Percentiles rank a stretch among this genome's conserved stretches.
These are phyloP conservation scores for Eugnorisma glareosa DNA, from an alignment of 2,888 invertebrate genomes.

Conservation along the genomic window DNA sequence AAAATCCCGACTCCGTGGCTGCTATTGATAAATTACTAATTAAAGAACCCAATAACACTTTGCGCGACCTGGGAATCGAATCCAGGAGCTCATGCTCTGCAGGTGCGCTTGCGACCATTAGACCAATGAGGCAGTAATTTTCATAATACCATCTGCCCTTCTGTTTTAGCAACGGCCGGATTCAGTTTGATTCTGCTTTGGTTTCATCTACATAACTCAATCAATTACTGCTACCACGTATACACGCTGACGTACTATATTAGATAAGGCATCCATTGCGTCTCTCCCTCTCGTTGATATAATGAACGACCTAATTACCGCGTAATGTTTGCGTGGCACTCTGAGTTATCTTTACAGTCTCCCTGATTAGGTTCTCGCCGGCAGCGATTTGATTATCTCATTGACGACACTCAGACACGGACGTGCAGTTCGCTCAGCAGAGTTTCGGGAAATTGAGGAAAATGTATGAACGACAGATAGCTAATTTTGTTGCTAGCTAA, in stretches of 20 bases:
- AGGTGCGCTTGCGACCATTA: too few species aligned
- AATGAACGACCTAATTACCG: constrained; percentile 64
- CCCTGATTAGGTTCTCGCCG: constrained; percentile 72
- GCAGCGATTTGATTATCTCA: constrained; percentile 21
- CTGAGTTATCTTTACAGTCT: constrained; percentile 74
- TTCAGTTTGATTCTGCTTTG: too few species aligned
- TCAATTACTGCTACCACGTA: background rate
- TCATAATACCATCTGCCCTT: too few species aligned
- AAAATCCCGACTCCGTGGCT: too few species aligned
- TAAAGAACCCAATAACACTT: too few species aligned
- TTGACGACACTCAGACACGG: constrained; percentile 47
- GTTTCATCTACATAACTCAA: background rate
- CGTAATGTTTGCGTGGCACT: constrained; percentile 71
- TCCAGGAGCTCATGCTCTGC: too few species aligned
- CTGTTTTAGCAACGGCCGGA: too few species aligned
- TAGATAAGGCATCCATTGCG: constrained; percentile 56
- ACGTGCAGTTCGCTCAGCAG: constrained; percentile 24
- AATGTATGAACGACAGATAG: constrained; percentile 9
- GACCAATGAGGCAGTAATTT: too few species aligned
- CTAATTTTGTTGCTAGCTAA: background rate
- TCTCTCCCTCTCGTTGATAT: constrained; percentile 52
- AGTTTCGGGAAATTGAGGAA: constrained; percentile 9
- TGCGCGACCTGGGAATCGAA: too few species aligned
- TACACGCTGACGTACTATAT: background rate
- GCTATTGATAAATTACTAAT: too few species aligned